These are phyloP conservation scores for Eulithis testata DNA, from an alignment of 2,888 invertebrate genomes.

Conservation along the genomic window DNA sequence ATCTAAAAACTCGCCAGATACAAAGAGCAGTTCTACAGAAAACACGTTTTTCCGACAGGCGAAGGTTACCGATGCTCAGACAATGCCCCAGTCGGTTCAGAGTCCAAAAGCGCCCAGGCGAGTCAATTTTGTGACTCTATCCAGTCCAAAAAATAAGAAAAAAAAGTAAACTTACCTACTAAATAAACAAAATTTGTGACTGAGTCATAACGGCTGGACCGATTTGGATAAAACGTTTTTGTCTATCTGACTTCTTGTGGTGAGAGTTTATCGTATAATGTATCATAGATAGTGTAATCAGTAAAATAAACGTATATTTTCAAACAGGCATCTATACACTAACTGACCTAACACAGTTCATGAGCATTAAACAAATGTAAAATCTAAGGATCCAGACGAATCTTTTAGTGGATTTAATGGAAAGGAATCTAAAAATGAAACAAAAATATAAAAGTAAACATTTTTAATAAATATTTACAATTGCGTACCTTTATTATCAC, in stretches of 20 bases:
- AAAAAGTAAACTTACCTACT: slow-evolving; percentile 51
- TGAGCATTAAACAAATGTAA: no score
- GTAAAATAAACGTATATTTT: not conserved
- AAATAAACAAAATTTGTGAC: not conserved
- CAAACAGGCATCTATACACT: no score
- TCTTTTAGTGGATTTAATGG: no score
- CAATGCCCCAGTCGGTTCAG: slow-evolving; percentile 51
- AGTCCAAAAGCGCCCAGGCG: slow-evolving; percentile 86
- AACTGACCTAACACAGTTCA: no score
- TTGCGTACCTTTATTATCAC: slow-evolving; percentile 69
- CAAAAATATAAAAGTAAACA: slow-evolving; percentile 66
- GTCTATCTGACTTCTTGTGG: no score
- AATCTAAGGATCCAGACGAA: no score
- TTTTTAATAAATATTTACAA: slow-evolving; percentile 82
- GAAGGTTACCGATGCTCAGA: slow-evolving; percentile 67
- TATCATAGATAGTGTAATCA: not conserved
- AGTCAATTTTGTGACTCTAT: slow-evolving; percentile 90
- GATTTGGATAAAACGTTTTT: not conserved
- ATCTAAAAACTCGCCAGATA: slow-evolving; percentile 35
- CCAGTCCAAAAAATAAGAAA: slow-evolving; percentile 90
- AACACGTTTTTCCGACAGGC: slow-evolving; percentile 66
- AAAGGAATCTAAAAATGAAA: slow-evolving; percentile 44
- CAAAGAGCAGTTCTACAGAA: slow-evolving; percentile 30
- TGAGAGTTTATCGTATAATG: not conserved
- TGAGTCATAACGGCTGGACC: not conserved